Base-by-base conservation (phyloP, 37 sponge, comb jelly and placozoan species). In the Petrosia ficiformis region DNA sequence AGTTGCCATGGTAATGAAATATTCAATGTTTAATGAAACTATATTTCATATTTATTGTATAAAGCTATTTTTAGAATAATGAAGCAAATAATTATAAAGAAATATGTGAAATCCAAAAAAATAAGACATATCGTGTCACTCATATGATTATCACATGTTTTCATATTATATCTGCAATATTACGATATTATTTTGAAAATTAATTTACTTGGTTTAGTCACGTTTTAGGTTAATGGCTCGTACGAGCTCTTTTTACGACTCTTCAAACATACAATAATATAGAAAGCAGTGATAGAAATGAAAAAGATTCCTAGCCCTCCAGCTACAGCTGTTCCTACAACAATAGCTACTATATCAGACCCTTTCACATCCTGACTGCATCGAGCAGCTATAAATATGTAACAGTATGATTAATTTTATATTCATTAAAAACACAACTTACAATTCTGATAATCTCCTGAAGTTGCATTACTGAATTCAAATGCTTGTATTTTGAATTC, bases 281-380 rank as follows among this genome's bases (percentile, higher is more conserved):
- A 95, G 8, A 85, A 84, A 35, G 78, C 25, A 25, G 84, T 39
- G 1, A 89, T 80, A 11, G 92, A 93, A 72, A 95, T 82, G 16
- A 95, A 78, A 4, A 95, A 93, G 34, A 92, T 88, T 36, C 92
- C 61, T 37, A 95, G 89, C 21, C 92, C 86, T 14, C 83, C 89
- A 60, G 89, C 94, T 29, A 95, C 73, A 2, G 92, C 95, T 31
- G 87, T 83, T 37, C 95, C 95, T 21, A 95, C 95, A 28, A 89
- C 95, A 59, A 95, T 95, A 24, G 95, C 93, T 2, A 95, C 92
- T 25, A 95, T 82, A 70, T 92, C 88, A 68, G 78, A 69, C 2
- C 75, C 70, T 6, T 56, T 31, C 33, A 58, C 38, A 37, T 59
- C 72, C 24, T 25, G 21, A 32, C 25, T 39, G 77, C 77, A 84